Evolutionary conservation across 2,888 invertebrate genomes (phyloP).

Genomic region (Aleiodes leptofemur): DNA sequence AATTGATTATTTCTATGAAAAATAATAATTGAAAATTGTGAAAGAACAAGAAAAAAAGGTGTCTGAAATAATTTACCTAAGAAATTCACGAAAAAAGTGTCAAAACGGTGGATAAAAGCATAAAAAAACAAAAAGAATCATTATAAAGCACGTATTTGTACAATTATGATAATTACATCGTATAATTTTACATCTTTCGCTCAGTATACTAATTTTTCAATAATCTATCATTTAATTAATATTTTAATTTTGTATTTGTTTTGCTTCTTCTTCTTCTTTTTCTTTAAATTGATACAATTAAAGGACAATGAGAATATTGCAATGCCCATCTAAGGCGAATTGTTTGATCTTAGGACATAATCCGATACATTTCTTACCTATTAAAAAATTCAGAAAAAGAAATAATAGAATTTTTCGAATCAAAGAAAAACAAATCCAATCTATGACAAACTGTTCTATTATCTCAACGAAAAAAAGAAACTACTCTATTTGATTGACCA

Average conservation of each 20-base stretch:
- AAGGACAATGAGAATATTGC: slow-evolving; percentile 34
- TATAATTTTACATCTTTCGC: slow-evolving; percentile 43
- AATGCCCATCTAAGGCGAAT: slow-evolving; percentile 15
- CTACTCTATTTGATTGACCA: slow-evolving; percentile 6
- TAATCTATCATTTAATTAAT: slow-evolving; percentile 28
- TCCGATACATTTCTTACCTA: slow-evolving; percentile 1
- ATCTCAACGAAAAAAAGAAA: background rate
- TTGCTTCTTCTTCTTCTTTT: background rate
- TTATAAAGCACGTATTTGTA: slow-evolving; percentile 28
- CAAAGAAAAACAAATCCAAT: no score
- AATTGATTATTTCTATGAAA: no score
- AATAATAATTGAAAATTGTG: no score
- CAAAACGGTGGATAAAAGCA: background rate
- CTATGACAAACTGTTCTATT: background rate
- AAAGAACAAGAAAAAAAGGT: no score
- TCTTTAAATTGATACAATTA: slow-evolving; percentile 18
- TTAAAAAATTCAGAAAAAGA: background rate
- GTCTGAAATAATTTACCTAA: no score
- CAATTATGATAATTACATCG: slow-evolving; percentile 23
- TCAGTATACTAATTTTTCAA: slow-evolving; percentile 29
- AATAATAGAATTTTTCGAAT: no score
- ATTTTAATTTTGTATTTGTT: slow-evolving; percentile 34
- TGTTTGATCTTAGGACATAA: slow-evolving; percentile 26
- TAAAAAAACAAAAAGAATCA: background rate
- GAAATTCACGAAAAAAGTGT: no score